Conservation (phyloP, 2,113 vertebrate genomes). For the Chiloscyllium plagiosum region DNA sequence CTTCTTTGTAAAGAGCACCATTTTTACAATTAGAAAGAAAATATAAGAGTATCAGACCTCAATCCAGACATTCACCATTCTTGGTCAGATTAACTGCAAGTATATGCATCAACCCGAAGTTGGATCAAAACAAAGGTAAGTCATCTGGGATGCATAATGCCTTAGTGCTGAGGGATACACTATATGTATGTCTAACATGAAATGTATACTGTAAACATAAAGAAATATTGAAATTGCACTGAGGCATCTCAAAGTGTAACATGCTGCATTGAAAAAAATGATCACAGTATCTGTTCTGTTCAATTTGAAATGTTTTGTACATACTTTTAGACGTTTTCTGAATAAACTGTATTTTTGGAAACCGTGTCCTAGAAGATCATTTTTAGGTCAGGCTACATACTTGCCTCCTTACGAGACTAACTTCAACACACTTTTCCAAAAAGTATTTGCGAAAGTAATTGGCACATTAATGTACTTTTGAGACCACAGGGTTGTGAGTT, state of each 20-base stretch:
- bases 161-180: too few species aligned
- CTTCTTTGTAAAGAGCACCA: background rate
- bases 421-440: background rate
- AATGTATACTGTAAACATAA: too few species aligned
- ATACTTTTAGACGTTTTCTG: too few species aligned
- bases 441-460: background rate
- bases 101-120: background rate
- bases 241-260: too few species aligned
- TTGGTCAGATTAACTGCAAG: background rate
- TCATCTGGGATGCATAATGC: background rate
- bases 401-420: background rate
- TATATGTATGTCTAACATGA: too few species aligned
- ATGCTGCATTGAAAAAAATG: too few species aligned
- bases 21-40: background rate
- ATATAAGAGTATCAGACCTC: background rate
- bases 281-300: too few species aligned
- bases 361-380: background rate
- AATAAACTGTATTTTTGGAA: too few species aligned
- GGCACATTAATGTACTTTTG: background rate
- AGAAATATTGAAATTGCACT: too few species aligned
- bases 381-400: background rate
- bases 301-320: too few species aligned
- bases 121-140: background rate
- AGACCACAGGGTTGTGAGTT: background rate
- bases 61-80: background rate